Evolutionary conservation across 2,113 vertebrate species (phyloP), one percentile per base, ranked within the genome.

Genomic region (Pteronura brasiliensis): DNA sequence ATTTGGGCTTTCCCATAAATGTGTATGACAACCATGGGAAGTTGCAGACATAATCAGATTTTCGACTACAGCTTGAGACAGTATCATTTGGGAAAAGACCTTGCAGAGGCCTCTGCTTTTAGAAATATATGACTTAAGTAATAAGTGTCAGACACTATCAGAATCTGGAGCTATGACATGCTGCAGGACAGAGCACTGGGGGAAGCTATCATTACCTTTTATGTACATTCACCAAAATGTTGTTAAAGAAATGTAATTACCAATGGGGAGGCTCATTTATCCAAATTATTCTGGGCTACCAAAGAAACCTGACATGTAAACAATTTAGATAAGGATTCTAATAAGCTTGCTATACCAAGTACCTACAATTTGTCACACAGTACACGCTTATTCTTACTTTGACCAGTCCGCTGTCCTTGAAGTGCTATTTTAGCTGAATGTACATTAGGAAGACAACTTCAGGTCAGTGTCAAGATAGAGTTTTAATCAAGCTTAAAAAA

Each of bases 221-320:
- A 98, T 98, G 97, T 98, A 98, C 97, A 95, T 97, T 98, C 90
- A 63, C 94, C 95, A 93, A 98, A 98, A 98, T 96, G 87, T 97
- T 96, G 97, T 98, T 99, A 98, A 97, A 83, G 90, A 99, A 98
- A 99, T 98, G 96, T 42, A 98, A 98, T 99, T 99, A 98, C 65
- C 67, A 90, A 15, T 23, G 93, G 82, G 97, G 97, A 98, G 95
- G 95, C 93, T 98, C 98, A 98, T 99, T 98, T 98, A 97, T 99
- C 97, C 97, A 96, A 98, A 98, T 99, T 98, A 98, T 83, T 96
- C 97, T 97, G 93, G 65, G 61, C 95, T 98, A 98, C 95, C 96
- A 97, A 97, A 96, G 90, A 98, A 98, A 96, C 87, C 88, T 98
- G 97, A 98, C 47, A 80, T 65, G 57, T 94, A 98, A 98, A 98